These are phyloP conservation scores for Tholera decimalis DNA, from an alignment of 2,888 invertebrate species.

Conservation along the genomic window DNA sequence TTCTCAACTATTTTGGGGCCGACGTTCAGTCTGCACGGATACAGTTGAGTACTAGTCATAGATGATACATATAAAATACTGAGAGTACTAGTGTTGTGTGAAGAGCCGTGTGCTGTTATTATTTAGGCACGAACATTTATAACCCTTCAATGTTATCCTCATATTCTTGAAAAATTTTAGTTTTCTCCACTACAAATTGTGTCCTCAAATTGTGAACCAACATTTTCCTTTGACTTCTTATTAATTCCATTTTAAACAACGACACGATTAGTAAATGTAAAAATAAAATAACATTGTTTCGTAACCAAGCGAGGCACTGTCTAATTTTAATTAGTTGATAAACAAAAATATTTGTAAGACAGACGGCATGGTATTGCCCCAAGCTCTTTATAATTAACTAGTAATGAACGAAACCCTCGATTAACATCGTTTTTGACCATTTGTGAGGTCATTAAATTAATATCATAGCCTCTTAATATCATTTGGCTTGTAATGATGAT, in stretches of 20 bases:
- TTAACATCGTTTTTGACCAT: slow-evolving; percentile 78
- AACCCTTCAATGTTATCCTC: neutral
- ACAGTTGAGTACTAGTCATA: too few species aligned
- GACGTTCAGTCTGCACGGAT: too few species aligned
- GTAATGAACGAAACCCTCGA: slow-evolving; percentile 80
- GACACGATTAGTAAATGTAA: slow-evolving; percentile 80
- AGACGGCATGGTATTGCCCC: slow-evolving; percentile 78
- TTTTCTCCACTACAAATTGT: neutral
- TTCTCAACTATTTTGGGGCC: too few species aligned
- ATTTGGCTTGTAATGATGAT: slow-evolving; percentile 65
- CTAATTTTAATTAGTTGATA: slow-evolving; percentile 84
- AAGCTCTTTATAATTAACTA: slow-evolving; percentile 79
- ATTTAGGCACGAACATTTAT: neutral
- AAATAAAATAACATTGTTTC: slow-evolving; percentile 72
- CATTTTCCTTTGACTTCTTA: neutral
- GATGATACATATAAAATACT: too few species aligned
- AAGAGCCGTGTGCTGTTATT: too few species aligned
- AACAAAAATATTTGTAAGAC: slow-evolving; percentile 81
- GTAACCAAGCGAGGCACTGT: slow-evolving; percentile 69
- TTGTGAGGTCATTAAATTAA: slow-evolving; percentile 78
- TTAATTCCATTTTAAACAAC: slow-evolving; percentile 24
- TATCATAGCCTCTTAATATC: slow-evolving; percentile 70
- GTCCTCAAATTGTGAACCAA: neutral
- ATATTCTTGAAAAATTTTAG: neutral
- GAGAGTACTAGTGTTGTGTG: too few species aligned